Conservation (phyloP, 2,888 invertebrate species). For the Chirona hameri region DNA sequence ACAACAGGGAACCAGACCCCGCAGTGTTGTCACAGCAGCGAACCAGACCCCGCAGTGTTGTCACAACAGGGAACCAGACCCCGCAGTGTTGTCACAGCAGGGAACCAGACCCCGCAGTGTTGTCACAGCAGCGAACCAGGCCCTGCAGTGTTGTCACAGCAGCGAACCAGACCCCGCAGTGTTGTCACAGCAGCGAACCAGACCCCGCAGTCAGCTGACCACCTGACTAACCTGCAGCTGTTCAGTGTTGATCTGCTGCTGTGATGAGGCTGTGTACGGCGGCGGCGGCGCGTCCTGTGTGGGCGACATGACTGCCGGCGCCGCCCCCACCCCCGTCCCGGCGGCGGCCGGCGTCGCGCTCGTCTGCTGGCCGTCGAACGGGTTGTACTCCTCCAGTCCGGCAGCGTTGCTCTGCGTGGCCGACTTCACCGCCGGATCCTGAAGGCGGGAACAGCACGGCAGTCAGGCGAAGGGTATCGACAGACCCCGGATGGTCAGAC, state of each 20-base stretch:
- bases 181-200: too few species aligned
- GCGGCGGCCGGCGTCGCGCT: constrained; percentile 41
- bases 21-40: too few species aligned
- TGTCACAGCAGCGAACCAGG: too few species aligned
- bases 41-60: too few species aligned
- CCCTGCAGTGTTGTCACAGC: too few species aligned
- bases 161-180: too few species aligned
- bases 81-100: too few species aligned
- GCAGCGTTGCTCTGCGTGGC: constrained; percentile 52
- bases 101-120: too few species aligned
- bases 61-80: too few species aligned
- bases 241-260: constrained; percentile 47
- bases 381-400: constrained; percentile 91
- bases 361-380: constrained; percentile 70
- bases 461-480: too few species aligned
- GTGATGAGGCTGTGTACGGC: constrained; percentile 46
- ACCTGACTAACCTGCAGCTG: constrained; percentile 37
- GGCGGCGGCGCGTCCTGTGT: constrained; percentile 41
- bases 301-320: constrained; percentile 43
- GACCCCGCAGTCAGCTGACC: neutral
- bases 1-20: too few species aligned
- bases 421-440: constrained; percentile 82
- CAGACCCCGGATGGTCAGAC: too few species aligned
- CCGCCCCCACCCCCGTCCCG: constrained; percentile 34
- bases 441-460: constrained; percentile 33